phyloP scores from a whole-genome alignment of 2,797 vertebrate genomes.

The Leuciscus waleckii region DNA sequence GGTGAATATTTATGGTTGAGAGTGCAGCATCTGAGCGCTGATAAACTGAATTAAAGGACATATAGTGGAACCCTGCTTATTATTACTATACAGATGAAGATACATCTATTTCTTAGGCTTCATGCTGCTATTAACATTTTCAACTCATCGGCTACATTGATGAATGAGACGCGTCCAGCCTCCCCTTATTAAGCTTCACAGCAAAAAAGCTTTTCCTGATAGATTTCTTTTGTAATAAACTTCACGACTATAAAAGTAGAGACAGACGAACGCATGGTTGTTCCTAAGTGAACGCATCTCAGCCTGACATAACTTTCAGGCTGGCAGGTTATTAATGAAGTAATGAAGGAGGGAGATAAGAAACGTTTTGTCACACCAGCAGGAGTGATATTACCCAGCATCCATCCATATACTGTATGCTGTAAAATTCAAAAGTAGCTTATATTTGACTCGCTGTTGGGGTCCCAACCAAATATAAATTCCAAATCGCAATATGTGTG shows the following conservation, averaged over 20 bases:
- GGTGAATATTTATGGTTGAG: background rate
- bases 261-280: slow-evolving; percentile 15
- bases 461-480: background rate
- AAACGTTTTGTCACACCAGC: slow-evolving; percentile 37
- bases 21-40: background rate
- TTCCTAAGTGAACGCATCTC: slow-evolving; percentile 23
- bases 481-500: background rate
- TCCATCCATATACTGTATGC: background rate
- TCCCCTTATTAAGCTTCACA: slow-evolving; percentile 24
- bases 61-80: background rate
- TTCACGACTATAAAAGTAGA: background rate
- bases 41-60: slow-evolving; percentile 1
- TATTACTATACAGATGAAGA: slow-evolving; percentile 9
- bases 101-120: background rate
- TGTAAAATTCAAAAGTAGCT: background rate
- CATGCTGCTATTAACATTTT: slow-evolving; percentile 22
- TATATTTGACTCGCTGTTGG: slow-evolving; percentile 16
- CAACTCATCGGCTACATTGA: background rate
- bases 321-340: slow-evolving; percentile 37
- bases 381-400: slow-evolving; percentile 25
- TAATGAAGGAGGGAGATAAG: slow-evolving; percentile 42
- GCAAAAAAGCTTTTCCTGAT: background rate
- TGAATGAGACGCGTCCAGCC: slow-evolving; percentile 4
- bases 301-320: slow-evolving; percentile 42
- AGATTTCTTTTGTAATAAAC: slow-evolving; percentile 23